phyloP scores from a whole-genome alignment of 2,888 invertebrate genomes.

The Leptinotarsa rubiginosa region DNA sequence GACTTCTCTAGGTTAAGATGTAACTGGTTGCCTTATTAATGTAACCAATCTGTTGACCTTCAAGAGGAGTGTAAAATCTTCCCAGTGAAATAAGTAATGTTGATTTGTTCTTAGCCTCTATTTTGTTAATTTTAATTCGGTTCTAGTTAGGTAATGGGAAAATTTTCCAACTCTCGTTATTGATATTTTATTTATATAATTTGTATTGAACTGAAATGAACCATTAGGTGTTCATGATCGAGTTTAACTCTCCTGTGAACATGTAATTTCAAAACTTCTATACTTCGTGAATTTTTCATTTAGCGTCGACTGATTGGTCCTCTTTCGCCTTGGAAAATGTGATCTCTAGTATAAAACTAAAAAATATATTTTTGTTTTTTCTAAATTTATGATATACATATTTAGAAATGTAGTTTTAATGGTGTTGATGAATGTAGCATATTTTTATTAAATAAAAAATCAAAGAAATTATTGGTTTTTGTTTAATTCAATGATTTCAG shows the following conservation, averaged over 20 bases:
- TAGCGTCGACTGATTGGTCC: not conserved
- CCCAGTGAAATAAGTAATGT: not conserved
- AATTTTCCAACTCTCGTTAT: too few relatives aligned
- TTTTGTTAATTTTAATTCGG: too few relatives aligned
- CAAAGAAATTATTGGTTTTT: not conserved
- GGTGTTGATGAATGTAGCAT: slow-evolving; percentile 16
- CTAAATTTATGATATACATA: slow-evolving; percentile 20
- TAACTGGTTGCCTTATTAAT: not conserved
- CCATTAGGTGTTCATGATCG: too few relatives aligned
- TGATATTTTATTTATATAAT: too few relatives aligned
- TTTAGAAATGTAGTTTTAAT: slow-evolving; percentile 11
- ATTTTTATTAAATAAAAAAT: slow-evolving; percentile 12
- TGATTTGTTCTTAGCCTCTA: too few relatives aligned
- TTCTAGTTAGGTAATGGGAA: too few relatives aligned
- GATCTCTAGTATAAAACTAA: slow-evolving; percentile 22
- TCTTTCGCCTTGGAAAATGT: slow-evolving; percentile 4
- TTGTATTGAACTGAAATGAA: too few relatives aligned
- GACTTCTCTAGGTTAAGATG: slow-evolving; percentile 25
- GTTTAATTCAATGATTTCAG: not conserved
- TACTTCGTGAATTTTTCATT: not conserved
- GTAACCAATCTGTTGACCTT: slow-evolving; percentile 10
- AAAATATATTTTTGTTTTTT: slow-evolving; percentile 20
- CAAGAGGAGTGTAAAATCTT: not conserved
- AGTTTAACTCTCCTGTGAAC: too few relatives aligned
- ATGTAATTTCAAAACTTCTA: not conserved